Conservation (phyloP, 2,888 invertebrate species). For the Clistopyga incitator region DNA sequence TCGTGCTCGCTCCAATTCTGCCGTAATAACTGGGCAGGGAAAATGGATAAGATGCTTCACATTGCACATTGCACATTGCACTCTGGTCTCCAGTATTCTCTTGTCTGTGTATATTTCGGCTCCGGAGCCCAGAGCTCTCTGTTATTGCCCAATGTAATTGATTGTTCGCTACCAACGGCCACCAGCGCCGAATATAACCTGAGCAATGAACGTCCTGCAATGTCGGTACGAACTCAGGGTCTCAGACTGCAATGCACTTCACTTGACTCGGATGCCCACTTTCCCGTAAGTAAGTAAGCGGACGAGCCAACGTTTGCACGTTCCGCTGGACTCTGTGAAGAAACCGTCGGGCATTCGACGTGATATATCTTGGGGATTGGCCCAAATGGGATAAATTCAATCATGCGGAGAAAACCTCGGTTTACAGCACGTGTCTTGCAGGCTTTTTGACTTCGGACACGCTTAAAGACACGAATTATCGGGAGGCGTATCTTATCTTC, state of each 20-base stretch:
- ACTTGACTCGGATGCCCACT: constrained; percentile 39
- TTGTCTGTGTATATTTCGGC: constrained; percentile 18
- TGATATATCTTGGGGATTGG: neutral
- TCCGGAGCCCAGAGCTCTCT: neutral
- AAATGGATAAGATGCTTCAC: constrained; percentile 66
- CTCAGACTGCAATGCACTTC: constrained; percentile 25
- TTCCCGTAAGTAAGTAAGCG: constrained; percentile 59
- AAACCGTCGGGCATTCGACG: constrained; percentile 14
- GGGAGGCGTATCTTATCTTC: constrained; percentile 48
- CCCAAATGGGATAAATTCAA: constrained; percentile 6
- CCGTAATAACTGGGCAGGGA: constrained; percentile 71
- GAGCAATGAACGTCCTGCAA: constrained; percentile 44
- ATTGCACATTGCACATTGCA: constrained; percentile 40
- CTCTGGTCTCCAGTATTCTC: constrained; percentile 12
- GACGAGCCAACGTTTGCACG: constrained; percentile 48
- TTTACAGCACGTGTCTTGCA: neutral
- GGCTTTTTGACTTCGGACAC: neutral
- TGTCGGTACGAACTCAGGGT: constrained; percentile 24
- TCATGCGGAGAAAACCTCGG: neutral
- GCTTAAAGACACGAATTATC: constrained; percentile 34
- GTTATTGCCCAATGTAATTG: constrained; percentile 73
- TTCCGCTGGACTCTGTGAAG: constrained; percentile 14
- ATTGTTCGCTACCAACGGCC: constrained; percentile 70
- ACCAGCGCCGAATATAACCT: constrained; percentile 41
- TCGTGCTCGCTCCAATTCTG: constrained; percentile 70